phyloP scores from a whole-genome alignment of 2,888 invertebrate genomes.

The Eupeodes luniger region DNA sequence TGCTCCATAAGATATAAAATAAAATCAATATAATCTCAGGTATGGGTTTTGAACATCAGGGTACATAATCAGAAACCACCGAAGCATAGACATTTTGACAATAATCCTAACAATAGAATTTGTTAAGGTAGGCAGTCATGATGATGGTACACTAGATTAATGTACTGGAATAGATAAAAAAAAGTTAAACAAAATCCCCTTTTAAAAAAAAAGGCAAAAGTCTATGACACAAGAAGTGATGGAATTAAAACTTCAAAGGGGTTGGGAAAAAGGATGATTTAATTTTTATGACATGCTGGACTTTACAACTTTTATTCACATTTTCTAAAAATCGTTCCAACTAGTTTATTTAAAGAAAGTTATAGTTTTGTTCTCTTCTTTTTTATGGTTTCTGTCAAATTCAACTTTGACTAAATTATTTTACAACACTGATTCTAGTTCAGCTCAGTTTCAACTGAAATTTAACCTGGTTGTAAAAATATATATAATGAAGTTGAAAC shows the following conservation, averaged over 20 bases:
- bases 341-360: too few relatives aligned
- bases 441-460: too few relatives aligned
- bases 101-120: constrained; percentile 20
- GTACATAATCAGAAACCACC: not conserved
- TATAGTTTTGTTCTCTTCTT: too few relatives aligned
- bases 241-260: not conserved
- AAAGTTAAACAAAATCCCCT: not conserved
- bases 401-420: too few relatives aligned
- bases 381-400: too few relatives aligned
- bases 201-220: not conserved
- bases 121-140: not conserved
- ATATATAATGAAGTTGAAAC: too few relatives aligned
- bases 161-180: constrained; percentile 8
- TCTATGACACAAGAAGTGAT: not conserved
- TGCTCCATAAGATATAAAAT: not conserved
- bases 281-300: too few relatives aligned
- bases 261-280: not conserved
- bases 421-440: too few relatives aligned
- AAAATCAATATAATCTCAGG: not conserved
- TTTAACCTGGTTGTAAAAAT: too few relatives aligned
- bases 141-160: not conserved
- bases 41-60: not conserved
- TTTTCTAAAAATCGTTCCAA: too few relatives aligned
- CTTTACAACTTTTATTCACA: too few relatives aligned
- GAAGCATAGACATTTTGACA: not conserved